phyloP scores from a whole-genome alignment of 2,888 invertebrate species.

The Rambutsinella grinnellia region DNA sequence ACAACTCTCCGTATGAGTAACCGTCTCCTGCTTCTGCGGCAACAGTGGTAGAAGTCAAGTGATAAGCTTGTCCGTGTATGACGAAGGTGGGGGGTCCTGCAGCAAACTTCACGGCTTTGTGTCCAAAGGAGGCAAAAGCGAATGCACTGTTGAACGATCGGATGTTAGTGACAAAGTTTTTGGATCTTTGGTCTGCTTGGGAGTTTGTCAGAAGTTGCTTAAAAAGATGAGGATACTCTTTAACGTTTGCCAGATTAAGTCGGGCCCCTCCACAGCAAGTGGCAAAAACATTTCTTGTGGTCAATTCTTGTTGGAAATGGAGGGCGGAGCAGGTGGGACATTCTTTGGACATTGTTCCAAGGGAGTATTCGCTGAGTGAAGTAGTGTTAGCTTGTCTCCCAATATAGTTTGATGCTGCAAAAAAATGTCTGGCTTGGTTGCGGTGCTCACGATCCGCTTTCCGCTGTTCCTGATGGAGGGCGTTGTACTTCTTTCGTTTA shows the following conservation, averaged over 20 bases:
- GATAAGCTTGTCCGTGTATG: constrained; percentile 64
- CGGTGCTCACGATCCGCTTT: too few species aligned
- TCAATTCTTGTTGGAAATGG: constrained; percentile 10
- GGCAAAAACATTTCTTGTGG: neutral
- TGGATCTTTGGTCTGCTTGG: neutral
- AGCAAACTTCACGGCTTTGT: constrained; percentile 1
- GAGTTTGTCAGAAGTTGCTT: constrained; percentile 13
- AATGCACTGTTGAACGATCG: constrained; percentile 56
- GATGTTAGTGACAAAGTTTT: constrained; percentile 48
- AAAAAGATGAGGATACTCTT: neutral
- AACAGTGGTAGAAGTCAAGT: constrained; percentile 29
- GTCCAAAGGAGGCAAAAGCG: constrained; percentile 61
- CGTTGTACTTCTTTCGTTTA: too few species aligned
- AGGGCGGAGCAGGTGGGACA: constrained; percentile 4
- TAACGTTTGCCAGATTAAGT: neutral
- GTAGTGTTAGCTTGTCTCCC: too few species aligned
- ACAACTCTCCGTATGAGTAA: constrained; percentile 31
- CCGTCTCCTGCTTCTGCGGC: neutral
- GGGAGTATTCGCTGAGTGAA: too few species aligned
- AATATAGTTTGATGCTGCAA: too few species aligned
- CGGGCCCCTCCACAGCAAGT: constrained; percentile 41
- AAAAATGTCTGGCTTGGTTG: too few species aligned
- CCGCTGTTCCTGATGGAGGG: too few species aligned
- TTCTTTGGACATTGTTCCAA: too few species aligned
- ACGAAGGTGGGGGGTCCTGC: constrained; percentile 46